Evolutionary conservation across 35 echinoderm and acorn worm genomes (phyloP).

Genomic region (Acanthaster planci): DNA sequence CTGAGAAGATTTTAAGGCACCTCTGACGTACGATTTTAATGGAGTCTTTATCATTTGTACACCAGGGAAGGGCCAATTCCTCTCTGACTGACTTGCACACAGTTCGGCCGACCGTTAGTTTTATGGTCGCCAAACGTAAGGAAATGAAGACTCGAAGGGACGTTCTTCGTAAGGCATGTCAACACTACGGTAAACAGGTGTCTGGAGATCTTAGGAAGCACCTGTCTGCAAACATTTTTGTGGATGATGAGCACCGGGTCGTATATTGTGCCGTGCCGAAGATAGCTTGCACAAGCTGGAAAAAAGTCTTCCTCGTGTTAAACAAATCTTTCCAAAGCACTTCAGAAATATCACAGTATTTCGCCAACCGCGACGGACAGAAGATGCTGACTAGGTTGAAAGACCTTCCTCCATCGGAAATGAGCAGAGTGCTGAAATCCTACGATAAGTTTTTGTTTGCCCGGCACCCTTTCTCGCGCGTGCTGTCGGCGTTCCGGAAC

Average conservation of each 20-base stretch:
- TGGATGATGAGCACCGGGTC: slow-evolving; percentile 82
- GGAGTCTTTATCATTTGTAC: too few relatives aligned
- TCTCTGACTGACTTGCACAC: too few relatives aligned
- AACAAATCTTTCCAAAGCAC: slow-evolving; percentile 48
- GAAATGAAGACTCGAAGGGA: slow-evolving; percentile 1
- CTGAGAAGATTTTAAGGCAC: too few relatives aligned
- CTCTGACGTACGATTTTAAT: too few relatives aligned
- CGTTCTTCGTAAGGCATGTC: slow-evolving; percentile 3
- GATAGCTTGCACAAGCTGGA: slow-evolving; percentile 93
- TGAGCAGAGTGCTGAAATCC: slow-evolving; percentile 51
- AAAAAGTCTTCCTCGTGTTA: slow-evolving; percentile 79
- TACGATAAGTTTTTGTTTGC: slow-evolving; percentile 98
- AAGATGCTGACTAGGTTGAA: slow-evolving; percentile 52
- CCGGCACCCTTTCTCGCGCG: slow-evolving; percentile 78
- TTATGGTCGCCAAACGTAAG: slow-evolving; percentile 10
- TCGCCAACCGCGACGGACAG: slow-evolving; percentile 52
- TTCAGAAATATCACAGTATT: slow-evolving; percentile 62
- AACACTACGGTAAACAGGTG: slow-evolving; percentile 16
- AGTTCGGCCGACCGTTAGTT: background rate
- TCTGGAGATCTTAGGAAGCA: background rate
- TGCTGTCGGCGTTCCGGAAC: slow-evolving; percentile 87
- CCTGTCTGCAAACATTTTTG: slow-evolving; percentile 40
- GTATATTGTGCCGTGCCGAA: slow-evolving; percentile 90
- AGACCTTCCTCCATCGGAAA: slow-evolving; percentile 30
- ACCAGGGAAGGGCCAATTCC: too few relatives aligned